A percentile compares a stretch with the other conserved stretches of the same genome.
phyloP scores from a whole-genome alignment of 2,113 vertebrate genomes.

The Arizona elegans region DNA sequence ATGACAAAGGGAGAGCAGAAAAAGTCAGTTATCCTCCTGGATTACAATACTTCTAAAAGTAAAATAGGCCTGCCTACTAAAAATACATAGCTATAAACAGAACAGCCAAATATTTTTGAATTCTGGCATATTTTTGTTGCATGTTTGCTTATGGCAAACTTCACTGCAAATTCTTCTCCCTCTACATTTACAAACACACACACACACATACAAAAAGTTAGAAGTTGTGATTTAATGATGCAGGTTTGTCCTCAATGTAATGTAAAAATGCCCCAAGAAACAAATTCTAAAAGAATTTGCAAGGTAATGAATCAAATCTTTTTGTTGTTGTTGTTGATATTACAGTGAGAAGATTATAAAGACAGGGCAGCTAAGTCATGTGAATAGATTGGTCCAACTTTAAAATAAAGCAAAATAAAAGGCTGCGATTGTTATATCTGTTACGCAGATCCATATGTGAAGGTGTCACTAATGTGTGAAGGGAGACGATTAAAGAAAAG shows the following conservation, averaged over 20 bases:
- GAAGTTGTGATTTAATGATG: not conserved
- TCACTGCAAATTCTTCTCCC: not conserved
- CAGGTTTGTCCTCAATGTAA: not conserved
- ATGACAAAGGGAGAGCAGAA: not conserved
- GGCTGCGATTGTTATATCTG: conserved; percentile 34
- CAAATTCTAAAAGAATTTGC: not conserved
- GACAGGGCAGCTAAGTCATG: not conserved
- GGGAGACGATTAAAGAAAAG: conserved; percentile 95
- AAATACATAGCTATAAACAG: not conserved
- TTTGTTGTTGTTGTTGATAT: conserved; percentile 1
- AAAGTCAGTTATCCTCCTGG: not conserved
- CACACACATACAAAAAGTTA: not conserved
- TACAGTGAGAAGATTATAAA: conserved; percentile 20
- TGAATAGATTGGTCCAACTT: not conserved
- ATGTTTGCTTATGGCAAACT: not conserved
- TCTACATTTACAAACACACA: not conserved
- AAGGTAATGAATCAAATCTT: not conserved
- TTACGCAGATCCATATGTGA: conserved; percentile 93
- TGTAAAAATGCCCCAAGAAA: not conserved
- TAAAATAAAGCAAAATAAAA: conserved; percentile 30
- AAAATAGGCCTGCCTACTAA: not conserved
- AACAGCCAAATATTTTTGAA: not conserved
- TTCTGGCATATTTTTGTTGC: not conserved
- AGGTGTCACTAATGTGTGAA: conserved; percentile 97
- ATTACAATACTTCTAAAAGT: not conserved